Conservation (phyloP, 2,888 invertebrate species). For the Himalopsyche japonica region DNA sequence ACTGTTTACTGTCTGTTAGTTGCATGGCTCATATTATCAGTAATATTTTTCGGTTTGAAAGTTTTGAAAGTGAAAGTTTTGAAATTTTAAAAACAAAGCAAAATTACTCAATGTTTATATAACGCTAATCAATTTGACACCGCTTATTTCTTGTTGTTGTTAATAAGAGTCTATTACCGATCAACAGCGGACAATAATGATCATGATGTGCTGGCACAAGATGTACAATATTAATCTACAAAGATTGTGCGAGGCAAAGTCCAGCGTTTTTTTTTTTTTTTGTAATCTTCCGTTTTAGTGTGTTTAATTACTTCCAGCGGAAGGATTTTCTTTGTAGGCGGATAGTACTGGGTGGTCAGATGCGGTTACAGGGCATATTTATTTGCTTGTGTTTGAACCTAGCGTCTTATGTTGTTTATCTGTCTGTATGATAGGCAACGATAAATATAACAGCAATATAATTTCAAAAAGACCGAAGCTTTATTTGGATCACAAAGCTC, state of each 20-base stretch:
- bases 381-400: not conserved
- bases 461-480: too few relatives aligned
- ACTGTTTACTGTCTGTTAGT: too few relatives aligned
- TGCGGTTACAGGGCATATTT: not conserved
- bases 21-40: too few relatives aligned
- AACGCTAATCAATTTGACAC: too few relatives aligned
- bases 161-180: not conserved
- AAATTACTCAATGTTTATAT: too few relatives aligned
- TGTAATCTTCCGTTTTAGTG: not conserved
- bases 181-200: not conserved
- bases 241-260: not conserved
- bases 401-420: too few relatives aligned
- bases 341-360: not conserved
- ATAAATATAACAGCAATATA: too few relatives aligned
- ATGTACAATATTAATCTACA: not conserved
- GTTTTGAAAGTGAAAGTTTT: too few relatives aligned
- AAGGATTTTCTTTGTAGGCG: not conserved
- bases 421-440: too few relatives aligned
- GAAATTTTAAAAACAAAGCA: too few relatives aligned
- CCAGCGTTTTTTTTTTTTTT: not conserved
- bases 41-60: too few relatives aligned
- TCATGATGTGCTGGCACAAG: constrained; percentile 5
- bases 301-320: not conserved
- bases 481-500: too few relatives aligned
- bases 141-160: not conserved